Conservation (phyloP, 2,888 invertebrate species). For the Drosophila paracracens region DNA sequence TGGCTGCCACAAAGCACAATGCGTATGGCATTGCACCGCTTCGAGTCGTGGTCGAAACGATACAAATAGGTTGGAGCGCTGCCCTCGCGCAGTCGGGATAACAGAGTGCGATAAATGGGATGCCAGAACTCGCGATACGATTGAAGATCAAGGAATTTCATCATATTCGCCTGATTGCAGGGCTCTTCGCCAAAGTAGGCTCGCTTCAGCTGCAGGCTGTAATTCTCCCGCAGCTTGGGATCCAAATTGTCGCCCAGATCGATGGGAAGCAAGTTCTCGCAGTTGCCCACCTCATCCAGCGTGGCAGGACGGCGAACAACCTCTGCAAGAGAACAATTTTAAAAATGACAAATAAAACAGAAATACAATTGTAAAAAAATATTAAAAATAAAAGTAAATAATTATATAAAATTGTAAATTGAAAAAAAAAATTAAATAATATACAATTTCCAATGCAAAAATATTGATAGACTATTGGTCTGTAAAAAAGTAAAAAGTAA, state of each 20-base stretch:
- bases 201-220: constrained; percentile 72
- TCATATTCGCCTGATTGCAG: constrained; percentile 82
- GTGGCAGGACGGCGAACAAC: constrained; percentile 79
- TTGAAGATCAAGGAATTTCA: constrained; percentile 81
- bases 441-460: neutral
- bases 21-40: constrained; percentile 76
- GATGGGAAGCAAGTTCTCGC: constrained; percentile 76
- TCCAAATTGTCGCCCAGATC: constrained; percentile 72
- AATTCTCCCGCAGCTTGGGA: constrained; percentile 63
- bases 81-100: constrained; percentile 70
- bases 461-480: neutral
- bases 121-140: constrained; percentile 83
- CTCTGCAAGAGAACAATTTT: constrained; percentile 49
- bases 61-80: constrained; percentile 83
- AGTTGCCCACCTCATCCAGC: constrained; percentile 78
- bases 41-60: constrained; percentile 84
- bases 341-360: neutral
- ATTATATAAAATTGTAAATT: neutral
- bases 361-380: too few species aligned
- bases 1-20: constrained; percentile 78
- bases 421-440: neutral
- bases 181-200: constrained; percentile 77
- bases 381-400: neutral
- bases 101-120: constrained; percentile 79
- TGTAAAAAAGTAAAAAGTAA: neutral